phyloP scores from a whole-genome alignment of 2,797 vertebrate species.

The Dermochelys coriacea region DNA sequence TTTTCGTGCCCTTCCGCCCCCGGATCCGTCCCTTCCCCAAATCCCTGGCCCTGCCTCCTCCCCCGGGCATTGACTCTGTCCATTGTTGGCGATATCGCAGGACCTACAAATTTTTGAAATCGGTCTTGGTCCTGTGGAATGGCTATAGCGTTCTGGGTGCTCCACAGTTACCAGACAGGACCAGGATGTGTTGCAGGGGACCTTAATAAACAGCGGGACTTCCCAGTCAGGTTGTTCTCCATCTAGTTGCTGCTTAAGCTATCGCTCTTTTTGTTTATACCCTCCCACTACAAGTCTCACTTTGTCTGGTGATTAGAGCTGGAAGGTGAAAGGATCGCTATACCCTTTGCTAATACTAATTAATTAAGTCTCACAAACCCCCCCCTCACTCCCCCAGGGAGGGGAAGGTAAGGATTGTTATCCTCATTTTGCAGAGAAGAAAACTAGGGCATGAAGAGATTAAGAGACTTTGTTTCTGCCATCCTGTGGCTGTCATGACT shows the following conservation, averaged over 20 bases:
- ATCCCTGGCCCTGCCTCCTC: too few relatives aligned
- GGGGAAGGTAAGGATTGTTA: slow-evolving; percentile 65
- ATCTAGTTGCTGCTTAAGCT: not conserved
- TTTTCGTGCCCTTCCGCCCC: too few relatives aligned
- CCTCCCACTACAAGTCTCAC: not conserved
- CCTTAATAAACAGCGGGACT: not conserved
- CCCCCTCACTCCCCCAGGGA: slow-evolving; percentile 59
- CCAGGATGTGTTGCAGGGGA: not conserved
- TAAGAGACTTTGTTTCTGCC: slow-evolving; percentile 41
- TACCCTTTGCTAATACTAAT: slow-evolving; percentile 29
- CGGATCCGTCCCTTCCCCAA: too few relatives aligned
- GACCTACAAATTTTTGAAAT: not conserved
- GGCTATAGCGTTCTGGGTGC: not conserved
- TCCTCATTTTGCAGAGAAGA: slow-evolving; percentile 64
- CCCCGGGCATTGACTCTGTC: not conserved
- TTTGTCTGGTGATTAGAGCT: not conserved
- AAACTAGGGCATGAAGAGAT: slow-evolving; percentile 48
- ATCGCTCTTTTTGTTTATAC: not conserved
- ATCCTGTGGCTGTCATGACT: slow-evolving; percentile 32
- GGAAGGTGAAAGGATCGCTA: not conserved
- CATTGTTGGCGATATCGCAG: not conserved
- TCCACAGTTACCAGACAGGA: not conserved
- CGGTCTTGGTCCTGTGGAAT: not conserved
- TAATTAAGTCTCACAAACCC: slow-evolving; percentile 28
- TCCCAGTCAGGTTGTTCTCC: not conserved